A percentile compares a stretch with the other conserved stretches of the same genome.
These are phyloP conservation scores for Macrotus californicus DNA, from an alignment of 2,113 vertebrate species.

Conservation along the genomic window DNA sequence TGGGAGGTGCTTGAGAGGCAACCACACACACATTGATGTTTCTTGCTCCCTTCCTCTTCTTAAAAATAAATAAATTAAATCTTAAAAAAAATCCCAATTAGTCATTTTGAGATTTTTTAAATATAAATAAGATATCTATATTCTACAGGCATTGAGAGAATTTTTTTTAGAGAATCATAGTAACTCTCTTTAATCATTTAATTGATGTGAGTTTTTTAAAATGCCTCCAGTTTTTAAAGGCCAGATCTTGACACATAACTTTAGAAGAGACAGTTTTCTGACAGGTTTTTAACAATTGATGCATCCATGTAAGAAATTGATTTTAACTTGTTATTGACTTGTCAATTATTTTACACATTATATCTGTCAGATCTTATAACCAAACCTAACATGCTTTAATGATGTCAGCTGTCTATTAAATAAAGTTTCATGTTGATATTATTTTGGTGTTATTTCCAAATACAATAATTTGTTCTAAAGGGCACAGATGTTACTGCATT, in stretches of 20 bases:
- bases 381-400: not conserved
- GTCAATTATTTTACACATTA: not conserved
- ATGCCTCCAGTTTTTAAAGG: not conserved
- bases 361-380: not conserved
- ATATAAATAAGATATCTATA: not conserved
- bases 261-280: not conserved
- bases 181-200: not conserved
- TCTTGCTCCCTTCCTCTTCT: no score
- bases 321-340: constrained; percentile 2
- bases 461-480: not conserved
- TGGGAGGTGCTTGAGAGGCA: no score
- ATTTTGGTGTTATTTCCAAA: not conserved
- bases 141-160: not conserved
- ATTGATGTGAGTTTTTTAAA: not conserved
- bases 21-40: no score
- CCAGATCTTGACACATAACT: not conserved
- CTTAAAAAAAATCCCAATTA: not conserved
- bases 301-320: not conserved
- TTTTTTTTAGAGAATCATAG: not conserved
- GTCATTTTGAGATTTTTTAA: not conserved
- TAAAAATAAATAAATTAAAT: no score
- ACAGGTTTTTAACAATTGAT: not conserved
- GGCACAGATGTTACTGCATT: not conserved
- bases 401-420: not conserved
- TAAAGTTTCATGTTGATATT: not conserved